Conservation (phyloP, 2,113 vertebrate genomes). For the Anolis sagrei region DNA sequence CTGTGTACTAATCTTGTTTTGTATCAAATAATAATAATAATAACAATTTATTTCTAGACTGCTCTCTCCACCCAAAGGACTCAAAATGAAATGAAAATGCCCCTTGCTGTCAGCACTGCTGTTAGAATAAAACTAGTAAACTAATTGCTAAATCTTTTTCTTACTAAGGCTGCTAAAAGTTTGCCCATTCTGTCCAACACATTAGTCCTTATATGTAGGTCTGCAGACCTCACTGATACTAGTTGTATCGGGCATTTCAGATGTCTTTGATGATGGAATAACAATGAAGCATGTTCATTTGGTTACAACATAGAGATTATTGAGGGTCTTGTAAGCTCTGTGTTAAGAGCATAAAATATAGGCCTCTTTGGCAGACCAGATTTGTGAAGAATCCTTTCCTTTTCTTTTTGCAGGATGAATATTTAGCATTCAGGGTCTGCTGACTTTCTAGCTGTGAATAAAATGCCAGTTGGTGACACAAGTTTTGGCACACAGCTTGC, state of each 20-base stretch:
- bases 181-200: neutral
- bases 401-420: neutral
- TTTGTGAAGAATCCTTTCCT: neutral
- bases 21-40: too few relatives aligned
- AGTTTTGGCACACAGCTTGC: neutral
- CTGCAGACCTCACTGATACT: too few relatives aligned
- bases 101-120: neutral
- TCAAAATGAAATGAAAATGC: neutral
- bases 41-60: too few relatives aligned
- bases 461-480: neutral
- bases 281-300: neutral
- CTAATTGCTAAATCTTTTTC: neutral
- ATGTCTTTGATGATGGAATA: neutral
- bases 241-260: too few relatives aligned
- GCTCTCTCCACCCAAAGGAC: too few relatives aligned
- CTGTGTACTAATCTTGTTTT: too few relatives aligned
- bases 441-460: neutral
- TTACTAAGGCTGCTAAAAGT: neutral
- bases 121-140: neutral
- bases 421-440: neutral
- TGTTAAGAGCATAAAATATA: neutral
- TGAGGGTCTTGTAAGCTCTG: neutral
- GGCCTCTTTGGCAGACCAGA: neutral
- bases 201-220: too few relatives aligned
- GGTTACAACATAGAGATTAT: neutral